Evolutionary conservation across 2,888 invertebrate genomes (phyloP).

Genomic region (Pecten maximus): DNA sequence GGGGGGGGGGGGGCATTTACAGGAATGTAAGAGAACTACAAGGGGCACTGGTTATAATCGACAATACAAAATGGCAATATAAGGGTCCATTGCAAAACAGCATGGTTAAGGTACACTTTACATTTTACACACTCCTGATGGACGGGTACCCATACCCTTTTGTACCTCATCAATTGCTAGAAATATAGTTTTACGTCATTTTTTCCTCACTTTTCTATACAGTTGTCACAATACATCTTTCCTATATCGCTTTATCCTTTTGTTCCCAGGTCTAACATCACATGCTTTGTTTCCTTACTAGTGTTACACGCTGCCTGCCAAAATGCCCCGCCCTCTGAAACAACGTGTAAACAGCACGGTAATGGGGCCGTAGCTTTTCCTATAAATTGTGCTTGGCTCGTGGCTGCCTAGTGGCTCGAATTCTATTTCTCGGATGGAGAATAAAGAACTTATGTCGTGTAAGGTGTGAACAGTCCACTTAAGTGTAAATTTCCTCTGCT

Average conservation of each 20-base stretch:
- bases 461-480: not conserved
- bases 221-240: too few relatives aligned
- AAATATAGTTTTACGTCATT: too few relatives aligned
- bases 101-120: too few relatives aligned
- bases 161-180: too few relatives aligned
- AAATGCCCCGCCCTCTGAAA: not conserved
- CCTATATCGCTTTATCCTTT: not conserved
- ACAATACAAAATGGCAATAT: too few relatives aligned
- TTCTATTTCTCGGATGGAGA: not conserved
- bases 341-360: not conserved
- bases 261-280: not conserved
- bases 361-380: not conserved
- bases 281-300: not conserved
- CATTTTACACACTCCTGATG: too few relatives aligned
- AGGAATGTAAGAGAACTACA: too few relatives aligned
- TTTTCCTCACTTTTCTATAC: too few relatives aligned
- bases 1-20: too few relatives aligned
- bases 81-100: too few relatives aligned
- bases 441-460: not conserved
- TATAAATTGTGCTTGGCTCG: not conserved
- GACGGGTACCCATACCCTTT: too few relatives aligned
- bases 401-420: not conserved
- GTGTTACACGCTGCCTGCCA: not conserved
- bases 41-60: too few relatives aligned
- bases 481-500: not conserved